Conservation (phyloP, 2,888 invertebrate genomes). For the Cataglyphis cursor region DNA sequence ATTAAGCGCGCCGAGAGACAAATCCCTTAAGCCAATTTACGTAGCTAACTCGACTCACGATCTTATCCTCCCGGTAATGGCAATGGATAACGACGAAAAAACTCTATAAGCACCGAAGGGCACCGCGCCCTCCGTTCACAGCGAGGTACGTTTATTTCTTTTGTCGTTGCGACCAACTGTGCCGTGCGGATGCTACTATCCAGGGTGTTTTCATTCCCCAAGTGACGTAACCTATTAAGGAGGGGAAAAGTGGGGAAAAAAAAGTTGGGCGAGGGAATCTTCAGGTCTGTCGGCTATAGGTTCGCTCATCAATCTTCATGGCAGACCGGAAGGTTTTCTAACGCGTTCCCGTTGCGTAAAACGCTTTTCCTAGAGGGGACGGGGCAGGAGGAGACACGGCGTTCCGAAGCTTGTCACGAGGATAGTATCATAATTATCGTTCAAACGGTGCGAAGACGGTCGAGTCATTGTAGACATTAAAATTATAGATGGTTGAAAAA, state of each 20-base stretch:
- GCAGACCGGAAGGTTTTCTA: constrained; percentile 52
- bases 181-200: constrained; percentile 34
- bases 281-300: constrained; percentile 40
- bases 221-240: constrained; percentile 66
- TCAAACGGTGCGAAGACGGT: constrained; percentile 13
- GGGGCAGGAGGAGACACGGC: background rate
- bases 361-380: constrained; percentile 14
- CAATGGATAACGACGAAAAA: constrained; percentile 70
- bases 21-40: constrained; percentile 86
- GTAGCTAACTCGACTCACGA: constrained; percentile 78
- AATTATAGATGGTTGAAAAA: constrained; percentile 3
- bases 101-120: constrained; percentile 53
- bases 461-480: constrained; percentile 19
- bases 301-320: constrained; percentile 70
- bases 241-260: constrained; percentile 24
- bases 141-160: constrained; percentile 36
- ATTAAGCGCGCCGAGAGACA: constrained; percentile 78
- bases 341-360: constrained; percentile 45
- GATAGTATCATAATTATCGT: constrained; percentile 53
- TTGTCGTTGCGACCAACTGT: constrained; percentile 51
- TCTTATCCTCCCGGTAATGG: constrained; percentile 64
- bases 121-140: constrained; percentile 14
- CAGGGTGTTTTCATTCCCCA: constrained; percentile 57
- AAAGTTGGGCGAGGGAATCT: constrained; percentile 52
- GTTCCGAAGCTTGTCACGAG: constrained; percentile 31